Conservation (phyloP, 2,113 vertebrate species). For the Manacus vitellinus region DNA sequence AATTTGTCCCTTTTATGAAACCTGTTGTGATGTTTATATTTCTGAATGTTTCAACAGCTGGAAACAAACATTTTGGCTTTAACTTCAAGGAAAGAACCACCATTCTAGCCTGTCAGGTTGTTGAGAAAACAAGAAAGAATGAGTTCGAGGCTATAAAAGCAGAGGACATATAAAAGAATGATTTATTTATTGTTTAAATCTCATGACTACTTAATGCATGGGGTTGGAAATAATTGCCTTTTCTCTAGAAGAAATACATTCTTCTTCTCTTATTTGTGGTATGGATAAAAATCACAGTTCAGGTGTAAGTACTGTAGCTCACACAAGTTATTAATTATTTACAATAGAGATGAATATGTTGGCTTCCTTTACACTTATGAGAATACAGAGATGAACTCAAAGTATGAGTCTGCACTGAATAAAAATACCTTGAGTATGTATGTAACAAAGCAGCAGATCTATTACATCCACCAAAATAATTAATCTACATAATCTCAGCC, state of each 20-base stretch:
- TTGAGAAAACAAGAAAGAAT: neutral
- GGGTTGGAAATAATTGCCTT: neutral
- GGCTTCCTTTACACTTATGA: neutral
- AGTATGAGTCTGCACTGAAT: neutral
- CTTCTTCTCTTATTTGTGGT: neutral
- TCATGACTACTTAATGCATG: neutral
- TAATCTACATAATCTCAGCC: neutral
- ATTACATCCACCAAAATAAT: neutral
- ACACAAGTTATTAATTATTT: slow-evolving; percentile 6
- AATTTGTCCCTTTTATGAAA: neutral
- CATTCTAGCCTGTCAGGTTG: neutral
- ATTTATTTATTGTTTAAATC: slow-evolving; percentile 7
- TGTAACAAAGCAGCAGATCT: neutral
- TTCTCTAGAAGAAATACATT: neutral
- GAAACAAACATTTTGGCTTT: neutral
- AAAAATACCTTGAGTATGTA: neutral
- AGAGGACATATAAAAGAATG: neutral
- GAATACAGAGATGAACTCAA: neutral
- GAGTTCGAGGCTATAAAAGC: neutral
- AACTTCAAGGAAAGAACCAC: neutral
- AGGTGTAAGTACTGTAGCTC: neutral
- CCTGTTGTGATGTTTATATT: neutral
- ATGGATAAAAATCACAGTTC: neutral
- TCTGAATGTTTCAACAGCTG: neutral
- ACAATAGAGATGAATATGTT: slow-evolving; percentile 24